phyloP scores from a whole-genome alignment of 1,140 invertebrate species.

The Ceratoteleas bidentatus region DNA sequence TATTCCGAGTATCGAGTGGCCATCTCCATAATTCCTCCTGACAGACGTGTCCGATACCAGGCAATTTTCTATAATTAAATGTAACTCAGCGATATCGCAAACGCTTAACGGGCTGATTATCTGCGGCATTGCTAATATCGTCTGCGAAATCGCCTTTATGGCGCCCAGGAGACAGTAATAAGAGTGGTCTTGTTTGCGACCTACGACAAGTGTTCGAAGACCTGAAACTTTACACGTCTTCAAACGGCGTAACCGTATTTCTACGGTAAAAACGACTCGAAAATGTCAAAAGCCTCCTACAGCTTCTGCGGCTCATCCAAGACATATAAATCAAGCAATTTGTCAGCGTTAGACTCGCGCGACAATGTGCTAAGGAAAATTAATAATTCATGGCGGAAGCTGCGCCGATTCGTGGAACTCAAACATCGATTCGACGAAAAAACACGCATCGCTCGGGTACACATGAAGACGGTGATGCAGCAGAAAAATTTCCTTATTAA shows the following conservation, averaged over 20 bases:
- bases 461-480: slow-evolving; percentile 1
- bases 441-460: slow-evolving; percentile 5
- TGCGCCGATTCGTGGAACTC: slow-evolving; percentile 15
- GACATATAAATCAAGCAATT: slow-evolving; percentile 1
- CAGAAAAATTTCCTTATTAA: slow-evolving; percentile 7
- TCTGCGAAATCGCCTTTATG: slow-evolving; percentile 17
- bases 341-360: neutral
- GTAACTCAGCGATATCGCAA: slow-evolving; percentile 13
- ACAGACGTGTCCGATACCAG: slow-evolving; percentile 33
- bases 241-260: neutral
- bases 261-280: neutral
- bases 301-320: no score
- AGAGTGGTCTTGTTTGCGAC: slow-evolving; percentile 1
- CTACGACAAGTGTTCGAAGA: slow-evolving; percentile 4
- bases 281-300: no score
- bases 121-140: slow-evolving; percentile 26
- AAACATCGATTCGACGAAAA: slow-evolving; percentile 29
- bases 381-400: slow-evolving; percentile 30
- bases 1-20: slow-evolving; percentile 25
- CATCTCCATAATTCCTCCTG: slow-evolving; percentile 41
- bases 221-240: neutral
- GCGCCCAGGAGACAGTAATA: neutral
- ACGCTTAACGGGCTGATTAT: slow-evolving; percentile 27
- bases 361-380: slow-evolving; percentile 9
- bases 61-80: slow-evolving; percentile 51